Evolutionary conservation across 2,888 invertebrate species (phyloP).

Genomic region (Thymelicus sylvestris): DNA sequence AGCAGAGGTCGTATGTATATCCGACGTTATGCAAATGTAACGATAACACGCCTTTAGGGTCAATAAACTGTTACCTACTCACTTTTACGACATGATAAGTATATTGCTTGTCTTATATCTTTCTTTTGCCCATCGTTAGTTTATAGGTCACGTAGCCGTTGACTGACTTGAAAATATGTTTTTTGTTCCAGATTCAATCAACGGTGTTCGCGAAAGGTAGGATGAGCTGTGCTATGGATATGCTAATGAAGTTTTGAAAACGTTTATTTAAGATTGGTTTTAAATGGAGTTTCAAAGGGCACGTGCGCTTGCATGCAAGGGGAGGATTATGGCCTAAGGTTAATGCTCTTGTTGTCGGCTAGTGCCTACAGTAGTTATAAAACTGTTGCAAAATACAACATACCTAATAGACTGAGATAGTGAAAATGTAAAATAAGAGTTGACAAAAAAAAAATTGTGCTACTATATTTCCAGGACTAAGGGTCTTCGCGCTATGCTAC

Average conservation of each 20-base stretch:
- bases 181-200: constrained; percentile 65
- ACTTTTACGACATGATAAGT: constrained; percentile 80
- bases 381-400: constrained; percentile 1
- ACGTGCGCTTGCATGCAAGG: constrained; percentile 28
- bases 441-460: too few species aligned
- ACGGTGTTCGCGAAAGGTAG: constrained; percentile 39
- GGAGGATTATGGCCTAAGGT: constrained; percentile 24
- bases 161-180: constrained; percentile 54
- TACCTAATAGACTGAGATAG: background rate
- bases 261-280: constrained; percentile 10
- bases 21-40: constrained; percentile 78
- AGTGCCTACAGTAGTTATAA: constrained; percentile 1
- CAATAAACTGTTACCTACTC: constrained; percentile 81
- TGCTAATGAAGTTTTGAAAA: constrained; percentile 13
- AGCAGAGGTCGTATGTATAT: constrained; percentile 58
- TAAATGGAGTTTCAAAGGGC: constrained; percentile 22
- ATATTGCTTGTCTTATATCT: constrained; percentile 69
- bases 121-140: constrained; percentile 52
- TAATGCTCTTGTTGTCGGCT: constrained; percentile 11
- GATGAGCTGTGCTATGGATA: constrained; percentile 19
- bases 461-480: too few species aligned
- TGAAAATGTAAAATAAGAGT: background rate
- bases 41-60: constrained; percentile 80
- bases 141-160: constrained; percentile 57
- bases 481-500: too few species aligned